Percentiles rank a stretch among this genome's conserved stretches.
Evolutionary conservation across 2,888 invertebrate species (phyloP).

Genomic region (Troides aeacus): DNA sequence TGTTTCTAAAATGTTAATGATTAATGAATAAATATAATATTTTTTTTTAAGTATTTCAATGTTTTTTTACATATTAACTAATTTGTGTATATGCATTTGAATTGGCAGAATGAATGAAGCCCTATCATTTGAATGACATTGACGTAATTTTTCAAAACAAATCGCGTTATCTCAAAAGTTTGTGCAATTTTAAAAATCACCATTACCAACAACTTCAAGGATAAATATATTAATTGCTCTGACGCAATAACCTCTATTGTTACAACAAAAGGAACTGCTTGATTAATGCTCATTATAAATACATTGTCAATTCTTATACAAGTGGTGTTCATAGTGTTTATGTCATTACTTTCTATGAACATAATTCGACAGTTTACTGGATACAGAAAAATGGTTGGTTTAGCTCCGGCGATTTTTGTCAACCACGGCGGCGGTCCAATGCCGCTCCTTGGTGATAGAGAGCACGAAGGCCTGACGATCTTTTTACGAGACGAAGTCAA

Average conservation of each 20-base stretch:
- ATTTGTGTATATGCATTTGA: background rate
- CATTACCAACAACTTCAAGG: constrained; percentile 6
- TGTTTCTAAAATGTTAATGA: no score
- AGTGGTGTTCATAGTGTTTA: constrained; percentile 65
- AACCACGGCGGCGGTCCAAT: constrained; percentile 74
- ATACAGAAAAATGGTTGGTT: constrained; percentile 56
- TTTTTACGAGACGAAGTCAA: constrained; percentile 65
- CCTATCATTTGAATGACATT: background rate
- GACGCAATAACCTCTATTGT: constrained; percentile 10
- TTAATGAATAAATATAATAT: no score
- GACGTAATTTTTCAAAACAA: constrained; percentile 7
- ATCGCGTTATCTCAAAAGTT: background rate
- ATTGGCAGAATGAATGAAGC: background rate
- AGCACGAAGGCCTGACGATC: constrained; percentile 59
- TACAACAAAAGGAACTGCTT: constrained; percentile 6
- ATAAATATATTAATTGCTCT: constrained; percentile 8
- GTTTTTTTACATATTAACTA: no score
- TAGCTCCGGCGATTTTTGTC: constrained; percentile 72
- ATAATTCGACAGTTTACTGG: constrained; percentile 62
- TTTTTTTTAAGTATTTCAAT: no score
- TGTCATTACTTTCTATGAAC: constrained; percentile 72
- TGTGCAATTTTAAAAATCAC: constrained; percentile 1
- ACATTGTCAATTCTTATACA: constrained; percentile 64
- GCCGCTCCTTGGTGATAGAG: constrained; percentile 67
- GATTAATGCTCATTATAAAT: constrained; percentile 69